Conservation (phyloP, 2,888 invertebrate genomes). For the Drosophila crucigera region DNA sequence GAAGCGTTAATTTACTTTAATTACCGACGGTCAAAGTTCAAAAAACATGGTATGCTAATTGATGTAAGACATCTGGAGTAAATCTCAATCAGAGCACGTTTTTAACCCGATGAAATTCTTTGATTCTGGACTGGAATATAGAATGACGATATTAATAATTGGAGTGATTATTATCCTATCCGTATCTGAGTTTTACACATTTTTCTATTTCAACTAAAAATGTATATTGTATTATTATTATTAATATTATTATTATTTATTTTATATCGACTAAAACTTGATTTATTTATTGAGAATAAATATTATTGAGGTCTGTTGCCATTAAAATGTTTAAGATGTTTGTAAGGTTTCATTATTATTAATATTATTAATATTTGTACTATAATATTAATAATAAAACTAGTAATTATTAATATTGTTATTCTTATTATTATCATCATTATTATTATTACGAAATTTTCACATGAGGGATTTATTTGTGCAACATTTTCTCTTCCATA, state of each 20-base stretch:
- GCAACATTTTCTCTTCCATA: neutral
- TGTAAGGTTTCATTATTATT: neutral
- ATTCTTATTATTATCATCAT: too few species aligned
- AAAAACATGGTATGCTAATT: slow-evolving; percentile 6
- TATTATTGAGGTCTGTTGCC: neutral
- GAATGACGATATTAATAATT: neutral
- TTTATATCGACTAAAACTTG: neutral
- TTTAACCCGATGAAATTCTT: neutral
- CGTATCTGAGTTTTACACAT: neutral
- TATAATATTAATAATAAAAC: neutral
- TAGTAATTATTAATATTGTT: too few species aligned
- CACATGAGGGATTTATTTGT: neutral
- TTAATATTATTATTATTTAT: neutral
- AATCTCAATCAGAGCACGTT: slow-evolving; percentile 2
- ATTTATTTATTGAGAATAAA: neutral
- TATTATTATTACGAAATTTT: too few species aligned
- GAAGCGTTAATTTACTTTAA: slow-evolving; percentile 73
- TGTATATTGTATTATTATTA: neutral
- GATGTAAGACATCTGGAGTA: slow-evolving; percentile 11
- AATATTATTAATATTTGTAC: neutral
- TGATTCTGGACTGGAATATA: neutral
- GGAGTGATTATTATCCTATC: neutral
- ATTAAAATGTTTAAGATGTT: neutral
- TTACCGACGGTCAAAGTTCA: slow-evolving; percentile 72
- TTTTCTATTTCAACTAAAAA: neutral